Conservation (phyloP, 2,888 invertebrate species). For the Cetonia aurata region DNA sequence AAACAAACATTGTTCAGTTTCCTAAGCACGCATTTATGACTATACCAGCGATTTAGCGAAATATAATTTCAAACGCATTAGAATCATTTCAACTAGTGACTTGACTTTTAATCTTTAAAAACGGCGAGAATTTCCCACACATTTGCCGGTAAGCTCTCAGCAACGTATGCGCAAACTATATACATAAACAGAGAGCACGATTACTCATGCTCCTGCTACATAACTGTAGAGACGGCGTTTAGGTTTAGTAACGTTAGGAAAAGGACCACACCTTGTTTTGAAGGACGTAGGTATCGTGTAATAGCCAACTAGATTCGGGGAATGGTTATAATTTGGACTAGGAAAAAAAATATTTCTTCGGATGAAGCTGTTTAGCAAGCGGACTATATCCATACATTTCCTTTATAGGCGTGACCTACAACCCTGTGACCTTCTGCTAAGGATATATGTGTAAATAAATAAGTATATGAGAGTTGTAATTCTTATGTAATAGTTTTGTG, state of each 20-base stretch:
- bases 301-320: background rate
- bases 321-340: constrained; percentile 30
- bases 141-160: background rate
- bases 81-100: background rate
- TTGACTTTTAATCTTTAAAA: constrained; percentile 39
- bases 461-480: no score
- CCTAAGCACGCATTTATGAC: no score
- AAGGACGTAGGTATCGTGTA: constrained; percentile 11
- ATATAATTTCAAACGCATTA: no score
- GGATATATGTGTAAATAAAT: no score
- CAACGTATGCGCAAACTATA: background rate
- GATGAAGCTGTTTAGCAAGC: background rate
- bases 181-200: constrained; percentile 8
- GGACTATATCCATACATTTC: constrained; percentile 10
- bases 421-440: constrained; percentile 28
- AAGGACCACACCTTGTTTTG: constrained; percentile 21
- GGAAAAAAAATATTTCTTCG: no score
- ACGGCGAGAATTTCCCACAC: constrained; percentile 24
- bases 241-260: background rate
- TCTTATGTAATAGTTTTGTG: no score
- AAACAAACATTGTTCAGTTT: no score
- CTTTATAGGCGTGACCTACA: constrained; percentile 34
- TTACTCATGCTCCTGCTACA: constrained; percentile 17
- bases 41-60: no score
- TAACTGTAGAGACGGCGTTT: background rate